These are phyloP conservation scores for Gerris lacustris DNA, from an alignment of 2,888 invertebrate species.

Conservation along the genomic window DNA sequence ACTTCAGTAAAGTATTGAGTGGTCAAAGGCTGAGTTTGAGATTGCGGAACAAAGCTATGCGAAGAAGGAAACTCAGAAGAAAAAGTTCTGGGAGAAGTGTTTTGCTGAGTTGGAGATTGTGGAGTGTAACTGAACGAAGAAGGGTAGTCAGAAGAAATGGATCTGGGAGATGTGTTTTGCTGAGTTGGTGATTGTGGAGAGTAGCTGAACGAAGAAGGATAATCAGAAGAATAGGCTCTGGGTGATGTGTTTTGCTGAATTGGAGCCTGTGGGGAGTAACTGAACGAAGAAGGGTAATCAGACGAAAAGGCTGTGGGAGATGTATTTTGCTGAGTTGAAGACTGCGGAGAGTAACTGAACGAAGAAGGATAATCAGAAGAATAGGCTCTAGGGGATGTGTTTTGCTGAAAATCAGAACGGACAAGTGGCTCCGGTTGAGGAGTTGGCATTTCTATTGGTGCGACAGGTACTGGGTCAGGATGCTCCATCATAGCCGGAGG, in stretches of 20 bases:
- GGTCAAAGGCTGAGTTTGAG: background rate
- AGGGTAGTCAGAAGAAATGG: too few species aligned
- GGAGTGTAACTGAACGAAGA: background rate
- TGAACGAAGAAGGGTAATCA: background rate
- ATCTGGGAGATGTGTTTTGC: background rate
- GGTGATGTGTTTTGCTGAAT: background rate
- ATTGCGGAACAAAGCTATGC: background rate
- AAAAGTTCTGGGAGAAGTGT: background rate
- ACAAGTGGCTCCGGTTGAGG: background rate
- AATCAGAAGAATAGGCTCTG: background rate
- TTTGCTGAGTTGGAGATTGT: background rate
- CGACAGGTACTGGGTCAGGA: background rate
- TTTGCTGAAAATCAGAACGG: background rate
- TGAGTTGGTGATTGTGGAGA: background rate
- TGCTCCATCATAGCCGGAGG: background rate
- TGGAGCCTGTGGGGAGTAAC: background rate
- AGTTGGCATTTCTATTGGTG: background rate
- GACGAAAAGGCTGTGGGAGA: background rate
- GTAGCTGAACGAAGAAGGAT: background rate
- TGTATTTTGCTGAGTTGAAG: background rate
- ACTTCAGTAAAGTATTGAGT: background rate
- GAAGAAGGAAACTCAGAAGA: background rate
- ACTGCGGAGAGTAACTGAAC: background rate
- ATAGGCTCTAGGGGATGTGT: background rate
- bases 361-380: background rate